Base-by-base conservation (phyloP, 1,140 invertebrate species). In the Cephus cinctus region DNA sequence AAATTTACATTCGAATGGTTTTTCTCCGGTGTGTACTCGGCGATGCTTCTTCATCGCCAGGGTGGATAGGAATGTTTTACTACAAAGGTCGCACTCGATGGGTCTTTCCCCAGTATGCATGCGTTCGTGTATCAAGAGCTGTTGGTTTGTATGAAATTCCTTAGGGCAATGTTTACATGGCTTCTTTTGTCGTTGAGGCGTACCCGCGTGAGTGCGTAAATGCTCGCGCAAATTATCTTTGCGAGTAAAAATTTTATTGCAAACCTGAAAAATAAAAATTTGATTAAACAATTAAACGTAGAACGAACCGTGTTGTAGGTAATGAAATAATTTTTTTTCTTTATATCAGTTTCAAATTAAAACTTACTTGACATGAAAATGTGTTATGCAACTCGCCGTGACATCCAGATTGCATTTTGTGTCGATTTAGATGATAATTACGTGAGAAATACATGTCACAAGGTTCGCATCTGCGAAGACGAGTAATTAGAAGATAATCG, bases 21-120 rank as follows among this genome's bases (percentile, higher is more conserved):
- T 85, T 69, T 92, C 88, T 47, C 89, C 89, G 2, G 89, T 91
- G 63, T 92, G 89, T 65, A 86, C 86, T 20, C 88, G 80, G 25
- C 85, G 73, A 70, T 93, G 90, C 56, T 90, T 89, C 59, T 88
- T 88, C 57, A 90, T 78, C 11, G 86, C 86, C 21, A 85, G 81
- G 54, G 80, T 79, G 2, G 86, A 85, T 4, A 85, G 81, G 69
- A 90, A 89, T 32, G 73, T 68, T 62, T 86, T 86, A 1, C 77
- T 66, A 60, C 86, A 86, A 50, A 86, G 67, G 65, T 88, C 80
- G 74, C 88, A 86, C 21, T 71, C 67, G 48, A 83, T 83, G 4
- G 84, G 85, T 59, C 76, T 78, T 58, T 88, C 85, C 52, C 85
- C 84, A 20, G 86, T 88, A 60, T 90, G 88, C 20, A 81, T 83